Conservation (phyloP, 2,113 vertebrate species). For the Lophotis ruficrista region DNA sequence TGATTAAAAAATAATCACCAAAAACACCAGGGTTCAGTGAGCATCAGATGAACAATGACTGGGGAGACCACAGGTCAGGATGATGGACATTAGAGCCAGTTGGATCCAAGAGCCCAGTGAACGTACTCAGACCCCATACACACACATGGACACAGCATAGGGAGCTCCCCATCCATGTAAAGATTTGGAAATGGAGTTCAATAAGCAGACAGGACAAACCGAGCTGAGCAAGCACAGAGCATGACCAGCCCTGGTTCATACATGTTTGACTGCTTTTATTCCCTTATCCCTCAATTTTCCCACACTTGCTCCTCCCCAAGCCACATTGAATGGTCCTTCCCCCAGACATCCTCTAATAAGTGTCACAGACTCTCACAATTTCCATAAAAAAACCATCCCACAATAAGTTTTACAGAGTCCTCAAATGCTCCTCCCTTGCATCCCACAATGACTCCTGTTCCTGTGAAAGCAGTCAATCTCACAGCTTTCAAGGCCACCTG, state of each 20-base stretch:
- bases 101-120: not conserved
- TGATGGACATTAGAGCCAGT: not conserved
- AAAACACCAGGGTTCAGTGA: not conserved
- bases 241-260: not conserved
- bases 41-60: not conserved
- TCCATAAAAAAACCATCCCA: not conserved
- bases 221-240: not conserved
- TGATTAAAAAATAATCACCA: not conserved
- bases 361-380: not conserved
- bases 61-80: too few relatives aligned
- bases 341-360: not conserved
- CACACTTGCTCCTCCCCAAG: not conserved
- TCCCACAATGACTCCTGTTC: not conserved
- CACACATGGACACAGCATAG: fast-evolving
- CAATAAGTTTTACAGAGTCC: not conserved
- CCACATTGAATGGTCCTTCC: not conserved
- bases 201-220: not conserved
- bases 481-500: not conserved
- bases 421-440: not conserved
- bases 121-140: not conserved
- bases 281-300: not conserved
- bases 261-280: not conserved
- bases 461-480: not conserved
- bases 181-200: not conserved
- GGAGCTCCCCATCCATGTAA: not conserved